Evolutionary conservation across 2,888 invertebrate genomes (phyloP).

Genomic region (Polyploca ridens): DNA sequence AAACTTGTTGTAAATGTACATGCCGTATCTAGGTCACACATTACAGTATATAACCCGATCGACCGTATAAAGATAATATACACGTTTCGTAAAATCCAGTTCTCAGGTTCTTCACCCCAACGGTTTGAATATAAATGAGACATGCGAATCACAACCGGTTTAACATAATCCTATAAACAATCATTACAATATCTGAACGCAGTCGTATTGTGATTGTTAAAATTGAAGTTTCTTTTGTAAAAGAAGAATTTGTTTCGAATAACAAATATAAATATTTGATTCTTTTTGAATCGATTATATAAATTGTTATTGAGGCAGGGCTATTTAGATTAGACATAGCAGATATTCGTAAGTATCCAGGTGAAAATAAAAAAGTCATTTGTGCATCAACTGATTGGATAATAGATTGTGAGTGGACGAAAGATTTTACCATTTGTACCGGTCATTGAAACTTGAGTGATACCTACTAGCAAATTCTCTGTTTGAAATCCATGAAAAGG

Average conservation of each 20-base stretch:
- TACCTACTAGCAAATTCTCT: no score
- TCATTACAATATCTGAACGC: constrained; percentile 7
- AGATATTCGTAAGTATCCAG: not conserved
- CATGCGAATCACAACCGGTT: constrained; percentile 31
- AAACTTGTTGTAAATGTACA: not conserved
- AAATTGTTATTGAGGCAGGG: not conserved
- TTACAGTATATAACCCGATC: constrained; percentile 12
- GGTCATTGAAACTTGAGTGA: no score
- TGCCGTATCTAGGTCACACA: constrained; percentile 2
- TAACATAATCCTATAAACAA: constrained; percentile 33
- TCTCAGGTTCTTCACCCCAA: constrained; percentile 24
- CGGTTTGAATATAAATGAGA: constrained; percentile 41
- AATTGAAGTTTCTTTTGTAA: not conserved
- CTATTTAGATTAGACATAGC: not conserved
- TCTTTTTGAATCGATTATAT: constrained; percentile 3
- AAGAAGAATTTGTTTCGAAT: no score
- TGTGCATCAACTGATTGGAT: not conserved
- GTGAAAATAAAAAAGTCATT: not conserved
- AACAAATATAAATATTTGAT: not conserved
- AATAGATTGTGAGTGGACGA: not conserved
- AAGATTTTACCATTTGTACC: not conserved
- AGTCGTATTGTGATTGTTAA: constrained; percentile 16
- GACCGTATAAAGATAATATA: constrained; percentile 17
- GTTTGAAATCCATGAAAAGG: no score
- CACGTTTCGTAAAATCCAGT: constrained; percentile 11